These are phyloP conservation scores for Lepidonotus clava DNA, from an alignment of 2,888 invertebrate genomes.

Conservation along the genomic window DNA sequence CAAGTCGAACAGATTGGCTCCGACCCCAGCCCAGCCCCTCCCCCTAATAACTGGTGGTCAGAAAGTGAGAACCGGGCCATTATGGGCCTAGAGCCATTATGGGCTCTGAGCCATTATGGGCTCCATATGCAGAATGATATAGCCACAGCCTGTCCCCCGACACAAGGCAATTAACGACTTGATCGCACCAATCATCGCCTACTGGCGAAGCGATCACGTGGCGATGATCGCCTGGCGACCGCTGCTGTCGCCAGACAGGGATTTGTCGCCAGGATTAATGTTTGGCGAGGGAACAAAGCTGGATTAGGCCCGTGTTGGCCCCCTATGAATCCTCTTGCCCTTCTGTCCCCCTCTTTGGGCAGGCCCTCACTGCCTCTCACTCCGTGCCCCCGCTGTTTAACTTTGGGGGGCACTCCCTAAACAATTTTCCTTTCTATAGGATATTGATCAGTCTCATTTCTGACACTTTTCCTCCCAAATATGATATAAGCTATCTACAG, in stretches of 20 bases:
- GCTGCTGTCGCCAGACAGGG: neutral
- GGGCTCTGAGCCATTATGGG: no score
- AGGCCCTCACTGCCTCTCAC: neutral
- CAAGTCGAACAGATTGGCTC: neutral
- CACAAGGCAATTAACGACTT: neutral
- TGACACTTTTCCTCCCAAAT: no score
- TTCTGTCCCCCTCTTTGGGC: neutral
- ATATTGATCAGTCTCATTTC: no score
- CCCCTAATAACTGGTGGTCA: no score
- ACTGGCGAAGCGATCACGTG: no score
- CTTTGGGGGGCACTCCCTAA: no score
- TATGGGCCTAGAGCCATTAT: no score
- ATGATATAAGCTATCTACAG: no score
- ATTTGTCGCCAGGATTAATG: constrained; percentile 11
- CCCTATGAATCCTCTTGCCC: no score
- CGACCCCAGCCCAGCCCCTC: neutral
- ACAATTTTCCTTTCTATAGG: no score
- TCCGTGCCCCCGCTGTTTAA: neutral
- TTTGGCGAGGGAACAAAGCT: neutral
- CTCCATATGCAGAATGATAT: constrained; percentile 39
- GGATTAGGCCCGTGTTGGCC: no score
- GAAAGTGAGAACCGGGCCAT: no score
- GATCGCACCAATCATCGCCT: constrained; percentile 20
- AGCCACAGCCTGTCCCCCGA: constrained; percentile 22
- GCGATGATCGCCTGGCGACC: neutral